Evolutionary conservation across 2,888 invertebrate species (phyloP).

Genomic region (Liodrosophila aerea): DNA sequence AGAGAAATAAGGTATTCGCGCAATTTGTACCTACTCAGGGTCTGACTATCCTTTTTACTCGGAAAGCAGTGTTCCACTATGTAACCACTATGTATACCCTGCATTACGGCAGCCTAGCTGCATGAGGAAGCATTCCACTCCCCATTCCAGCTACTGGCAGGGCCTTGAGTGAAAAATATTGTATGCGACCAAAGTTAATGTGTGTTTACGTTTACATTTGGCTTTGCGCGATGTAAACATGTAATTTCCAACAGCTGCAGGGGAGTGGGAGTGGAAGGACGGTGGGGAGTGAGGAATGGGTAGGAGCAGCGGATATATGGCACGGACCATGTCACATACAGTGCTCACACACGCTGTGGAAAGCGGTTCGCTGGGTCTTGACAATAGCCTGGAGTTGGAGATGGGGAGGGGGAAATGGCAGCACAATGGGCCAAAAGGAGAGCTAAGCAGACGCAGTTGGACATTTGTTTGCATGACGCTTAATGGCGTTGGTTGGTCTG

Average conservation of each 20-base stretch:
- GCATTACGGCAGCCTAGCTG: neutral
- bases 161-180: conserved; percentile 76
- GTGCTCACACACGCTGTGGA: too few relatives aligned
- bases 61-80: too few relatives aligned
- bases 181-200: conserved; percentile 74
- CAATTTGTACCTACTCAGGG: neutral
- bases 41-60: too few relatives aligned
- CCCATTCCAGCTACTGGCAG: too few relatives aligned
- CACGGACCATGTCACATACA: too few relatives aligned
- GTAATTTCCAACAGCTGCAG: conserved; percentile 62
- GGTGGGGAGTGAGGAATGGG: neutral
- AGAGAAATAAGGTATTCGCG: conserved; percentile 3
- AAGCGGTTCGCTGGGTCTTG: too few relatives aligned
- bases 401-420: neutral
- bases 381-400: neutral
- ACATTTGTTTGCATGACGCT: conserved; percentile 67
- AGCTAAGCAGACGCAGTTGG: conserved; percentile 53
- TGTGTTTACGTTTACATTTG: conserved; percentile 75
- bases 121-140: conserved; percentile 20
- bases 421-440: conserved; percentile 9
- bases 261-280: conserved; percentile 24
- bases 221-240: conserved; percentile 71
- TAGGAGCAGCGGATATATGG: neutral
- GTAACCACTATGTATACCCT: too few relatives aligned
- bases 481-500: conserved; percentile 18